These are phyloP conservation scores for Uromys caudimaculatus DNA, from an alignment of 2,797 vertebrate species.

Conservation along the genomic window DNA sequence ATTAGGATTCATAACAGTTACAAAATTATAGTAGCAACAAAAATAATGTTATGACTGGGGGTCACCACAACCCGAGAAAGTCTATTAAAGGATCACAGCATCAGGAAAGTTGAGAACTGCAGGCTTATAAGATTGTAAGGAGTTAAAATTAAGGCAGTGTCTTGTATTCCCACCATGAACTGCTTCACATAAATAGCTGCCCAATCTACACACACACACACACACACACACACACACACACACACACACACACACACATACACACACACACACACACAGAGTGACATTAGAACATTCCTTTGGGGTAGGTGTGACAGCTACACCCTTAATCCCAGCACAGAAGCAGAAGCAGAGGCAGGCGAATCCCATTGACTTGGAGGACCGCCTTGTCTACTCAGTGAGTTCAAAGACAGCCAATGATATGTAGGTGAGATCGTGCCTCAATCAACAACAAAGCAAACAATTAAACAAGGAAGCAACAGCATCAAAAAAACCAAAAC, in stretches of 20 bases:
- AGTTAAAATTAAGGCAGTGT: constrained; percentile 44
- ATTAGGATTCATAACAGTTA: neutral
- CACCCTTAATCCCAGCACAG: neutral
- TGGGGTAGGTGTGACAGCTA: neutral
- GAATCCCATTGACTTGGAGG: neutral
- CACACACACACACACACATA: neutral
- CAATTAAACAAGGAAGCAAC: neutral
- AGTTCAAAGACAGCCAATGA: neutral
- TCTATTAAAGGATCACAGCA: neutral
- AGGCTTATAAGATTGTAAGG: constrained; percentile 26
- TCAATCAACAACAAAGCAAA: neutral
- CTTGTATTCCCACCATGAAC: neutral
- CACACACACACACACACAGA: neutral
- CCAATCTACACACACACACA: neutral
- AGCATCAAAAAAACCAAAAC: neutral
- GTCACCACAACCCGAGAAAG: neutral
- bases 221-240: neutral
- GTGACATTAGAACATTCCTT: neutral
- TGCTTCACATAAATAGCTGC: neutral
- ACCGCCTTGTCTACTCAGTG: neutral
- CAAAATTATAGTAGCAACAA: neutral
- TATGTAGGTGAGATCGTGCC: neutral
- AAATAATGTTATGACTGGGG: neutral
- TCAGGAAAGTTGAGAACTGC: neutral
- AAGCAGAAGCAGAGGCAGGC: neutral